Evolutionary conservation across 2,797 vertebrate species (phyloP).

Genomic region (Fratercula arctica): DNA sequence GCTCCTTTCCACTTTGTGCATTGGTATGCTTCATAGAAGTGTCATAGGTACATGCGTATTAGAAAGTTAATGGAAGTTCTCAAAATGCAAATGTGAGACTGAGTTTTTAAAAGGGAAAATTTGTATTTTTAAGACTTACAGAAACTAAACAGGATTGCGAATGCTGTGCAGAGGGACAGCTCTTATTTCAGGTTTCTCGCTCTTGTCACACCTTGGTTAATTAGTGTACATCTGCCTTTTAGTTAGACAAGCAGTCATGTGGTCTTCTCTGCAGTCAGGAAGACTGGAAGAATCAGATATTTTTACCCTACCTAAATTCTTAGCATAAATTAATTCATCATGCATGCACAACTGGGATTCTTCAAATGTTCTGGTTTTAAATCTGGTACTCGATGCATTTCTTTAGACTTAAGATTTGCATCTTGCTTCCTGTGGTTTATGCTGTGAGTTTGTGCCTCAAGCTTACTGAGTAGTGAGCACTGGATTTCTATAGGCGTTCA

Average conservation of each 20-base stretch:
- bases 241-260: slow-evolving; percentile 41
- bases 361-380: not conserved
- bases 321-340: slow-evolving; percentile 37
- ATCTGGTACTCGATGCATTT: not conserved
- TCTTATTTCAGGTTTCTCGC: not conserved
- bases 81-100: not conserved
- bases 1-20: not conserved
- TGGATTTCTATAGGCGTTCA: not conserved
- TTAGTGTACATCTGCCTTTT: slow-evolving; percentile 45
- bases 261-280: slow-evolving; percentile 2
- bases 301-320: slow-evolving; percentile 43
- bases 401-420: not conserved
- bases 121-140: not conserved
- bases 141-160: not conserved
- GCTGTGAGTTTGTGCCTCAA: not conserved
- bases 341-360: not conserved
- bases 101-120: not conserved
- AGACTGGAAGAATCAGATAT: slow-evolving; percentile 39
- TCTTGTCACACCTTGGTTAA: slow-evolving; percentile 45
- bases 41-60: not conserved
- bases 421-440: not conserved
- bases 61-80: not conserved
- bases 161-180: not conserved
- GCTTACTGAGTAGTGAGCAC: not conserved
- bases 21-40: not conserved